Base-by-base conservation (phyloP, 2,888 invertebrate species). In the Ctena decussata region DNA sequence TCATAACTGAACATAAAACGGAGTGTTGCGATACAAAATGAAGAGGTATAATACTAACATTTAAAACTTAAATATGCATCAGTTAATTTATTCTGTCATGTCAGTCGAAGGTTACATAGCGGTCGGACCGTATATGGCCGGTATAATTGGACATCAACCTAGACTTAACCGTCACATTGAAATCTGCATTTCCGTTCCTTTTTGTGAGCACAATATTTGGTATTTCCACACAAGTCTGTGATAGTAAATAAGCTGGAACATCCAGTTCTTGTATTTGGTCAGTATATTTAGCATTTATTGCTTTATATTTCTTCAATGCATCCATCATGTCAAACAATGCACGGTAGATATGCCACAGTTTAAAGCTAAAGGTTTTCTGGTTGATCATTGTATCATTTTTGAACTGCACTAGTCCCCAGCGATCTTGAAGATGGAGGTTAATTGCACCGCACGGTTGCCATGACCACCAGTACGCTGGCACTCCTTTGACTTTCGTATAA, bases 391-490 rank as follows among this genome's bases (percentile, higher is more conserved):
- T n/a, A 30, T 75, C 71, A 30, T 53, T 65, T 65, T 86, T 87
- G 37, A 93, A 93, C 81, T 92, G 93, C 1, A 93, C 83, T 57
- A 93, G 79, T 8, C 93, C 93, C 93, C 93, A 93, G 15, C 87
- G 57, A 44, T 87, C 87, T 53, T 87, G 87, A 15, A 87, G 73
- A 49, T 85, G 87, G 0, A 85, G 41, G 71, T 87, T 87, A 2
- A 87, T 80, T 21, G 85, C 70, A 27, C 73, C 83, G 41, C 85
- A 85, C 24, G 82, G 83, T 81, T 85, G 83, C 87, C 87, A 87
- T 83, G 87, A 80, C 87, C 87, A 87, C 87, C 85, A 87, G 60
- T 78, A 72, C 0, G 35, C 8, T 1, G 65, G 35, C 1, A 65
- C 18, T 35, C 21, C 24, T 3, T 8, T 27, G 1, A 6, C 41